phyloP scores from a whole-genome alignment of 2,113 vertebrate genomes.

The Malurus cyaneus region DNA sequence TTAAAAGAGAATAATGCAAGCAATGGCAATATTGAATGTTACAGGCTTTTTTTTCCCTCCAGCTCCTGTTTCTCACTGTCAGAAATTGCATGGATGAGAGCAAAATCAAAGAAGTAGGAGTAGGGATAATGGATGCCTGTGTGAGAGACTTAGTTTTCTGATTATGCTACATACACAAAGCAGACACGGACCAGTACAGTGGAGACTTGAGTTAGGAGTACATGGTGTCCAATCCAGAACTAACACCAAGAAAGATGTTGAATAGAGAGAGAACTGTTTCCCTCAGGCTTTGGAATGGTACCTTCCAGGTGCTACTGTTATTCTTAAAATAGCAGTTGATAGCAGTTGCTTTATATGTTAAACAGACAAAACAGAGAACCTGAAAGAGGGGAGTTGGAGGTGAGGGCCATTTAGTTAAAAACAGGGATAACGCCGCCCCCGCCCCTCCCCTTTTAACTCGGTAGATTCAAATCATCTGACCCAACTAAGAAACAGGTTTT shows the following conservation, averaged over 20 bases:
- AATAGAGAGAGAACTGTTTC: background rate
- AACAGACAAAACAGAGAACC: background rate
- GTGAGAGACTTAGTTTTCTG: background rate
- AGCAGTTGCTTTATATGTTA: background rate
- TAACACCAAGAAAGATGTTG: background rate
- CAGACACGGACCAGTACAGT: background rate
- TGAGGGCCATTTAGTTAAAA: background rate
- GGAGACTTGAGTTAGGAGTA: background rate
- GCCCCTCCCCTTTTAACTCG: background rate
- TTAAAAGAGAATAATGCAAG: background rate
- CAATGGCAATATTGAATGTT: background rate
- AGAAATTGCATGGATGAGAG: background rate
- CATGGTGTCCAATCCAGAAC: background rate
- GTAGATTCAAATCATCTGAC: background rate
- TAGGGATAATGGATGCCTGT: background rate
- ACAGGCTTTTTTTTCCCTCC: accelerated
- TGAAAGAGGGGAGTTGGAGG: background rate
- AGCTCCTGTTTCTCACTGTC: background rate
- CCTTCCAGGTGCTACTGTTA: background rate
- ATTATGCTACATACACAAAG: background rate
- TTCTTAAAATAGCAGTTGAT: background rate
- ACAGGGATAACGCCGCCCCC: background rate
- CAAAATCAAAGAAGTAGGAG: background rate
- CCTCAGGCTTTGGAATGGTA: background rate
- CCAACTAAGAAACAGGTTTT: background rate